A percentile compares a stretch with the other conserved stretches of the same genome.
These are phyloP conservation scores for Lepidocolaptes lacrymiger DNA, from an alignment of 2,797 vertebrate species.

Conservation along the genomic window DNA sequence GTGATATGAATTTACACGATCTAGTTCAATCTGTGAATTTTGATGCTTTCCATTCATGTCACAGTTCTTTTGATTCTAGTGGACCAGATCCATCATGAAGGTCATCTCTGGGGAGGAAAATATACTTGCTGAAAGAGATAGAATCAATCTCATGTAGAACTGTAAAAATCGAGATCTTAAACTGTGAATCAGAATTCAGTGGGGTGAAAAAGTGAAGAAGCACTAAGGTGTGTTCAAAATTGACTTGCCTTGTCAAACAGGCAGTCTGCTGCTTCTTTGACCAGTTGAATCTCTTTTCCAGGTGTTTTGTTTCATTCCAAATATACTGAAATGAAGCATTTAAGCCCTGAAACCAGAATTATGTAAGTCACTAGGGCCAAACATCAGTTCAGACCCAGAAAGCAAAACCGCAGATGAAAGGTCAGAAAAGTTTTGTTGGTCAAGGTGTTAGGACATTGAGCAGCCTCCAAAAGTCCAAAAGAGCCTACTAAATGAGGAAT, in stretches of 20 bases:
- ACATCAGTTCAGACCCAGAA: background rate
- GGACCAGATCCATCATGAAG: background rate
- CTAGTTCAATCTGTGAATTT: background rate
- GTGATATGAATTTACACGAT: background rate
- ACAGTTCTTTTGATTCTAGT: background rate
- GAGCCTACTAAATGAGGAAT: background rate
- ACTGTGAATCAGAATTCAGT: background rate
- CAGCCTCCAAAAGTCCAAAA: background rate
- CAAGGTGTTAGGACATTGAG: background rate
- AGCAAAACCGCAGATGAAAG: background rate
- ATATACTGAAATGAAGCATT: background rate
- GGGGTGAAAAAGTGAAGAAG: slow-evolving; percentile 12
- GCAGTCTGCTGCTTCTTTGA: background rate
- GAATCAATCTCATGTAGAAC: background rate
- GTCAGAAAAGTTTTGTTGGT: background rate
- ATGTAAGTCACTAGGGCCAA: background rate
- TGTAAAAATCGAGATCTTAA: background rate
- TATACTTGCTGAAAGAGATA: background rate
- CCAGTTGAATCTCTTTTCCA: slow-evolving; percentile 1
- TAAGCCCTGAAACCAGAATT: background rate
- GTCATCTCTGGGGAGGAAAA: background rate
- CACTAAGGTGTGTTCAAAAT: background rate
- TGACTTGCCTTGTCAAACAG: background rate
- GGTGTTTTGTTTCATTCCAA: background rate
- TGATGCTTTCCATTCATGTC: background rate